Conservation (phyloP, 2,113 vertebrate species). For the Hepsetus odoe region DNA sequence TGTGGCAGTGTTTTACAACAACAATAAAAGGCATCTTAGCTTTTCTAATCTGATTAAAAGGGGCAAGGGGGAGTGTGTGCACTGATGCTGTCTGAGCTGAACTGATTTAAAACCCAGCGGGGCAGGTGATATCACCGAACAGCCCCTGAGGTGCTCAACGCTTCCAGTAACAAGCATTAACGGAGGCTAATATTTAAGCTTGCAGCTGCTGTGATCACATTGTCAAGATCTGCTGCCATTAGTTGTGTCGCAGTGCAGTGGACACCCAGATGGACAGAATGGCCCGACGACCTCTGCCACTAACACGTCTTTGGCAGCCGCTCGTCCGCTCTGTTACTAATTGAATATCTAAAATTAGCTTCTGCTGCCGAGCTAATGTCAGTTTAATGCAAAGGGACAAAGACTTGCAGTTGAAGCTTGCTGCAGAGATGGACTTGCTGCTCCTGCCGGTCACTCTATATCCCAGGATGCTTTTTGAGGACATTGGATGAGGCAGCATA, state of each 20-base stretch:
- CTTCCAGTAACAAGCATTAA: constrained; percentile 43
- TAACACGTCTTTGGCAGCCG: constrained; percentile 28
- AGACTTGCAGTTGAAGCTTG: constrained; percentile 5
- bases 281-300: constrained; percentile 39
- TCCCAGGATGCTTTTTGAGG: constrained; percentile 23
- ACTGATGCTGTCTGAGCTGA: constrained; percentile 22
- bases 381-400: constrained; percentile 46
- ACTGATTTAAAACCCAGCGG: constrained; percentile 51
- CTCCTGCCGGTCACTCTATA: constrained; percentile 1
- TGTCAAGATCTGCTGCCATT: constrained; percentile 37
- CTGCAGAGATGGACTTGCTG: constrained; percentile 19
- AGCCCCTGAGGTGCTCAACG: constrained; percentile 33
- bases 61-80: constrained; percentile 20
- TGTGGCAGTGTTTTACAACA: constrained; percentile 26
- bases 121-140: constrained; percentile 51
- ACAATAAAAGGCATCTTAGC: constrained; percentile 47
- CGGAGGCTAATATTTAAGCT: constrained; percentile 39
- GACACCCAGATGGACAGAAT: constrained; percentile 13
- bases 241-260: constrained; percentile 28
- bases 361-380: constrained; percentile 27
- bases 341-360: constrained; percentile 59
- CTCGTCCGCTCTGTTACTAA: constrained; percentile 45
- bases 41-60: constrained; percentile 54
- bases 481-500: constrained; percentile 20
- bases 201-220: constrained; percentile 28